Base-by-base conservation (phyloP, 2,888 invertebrate genomes). In the Acrobasis suavella region DNA sequence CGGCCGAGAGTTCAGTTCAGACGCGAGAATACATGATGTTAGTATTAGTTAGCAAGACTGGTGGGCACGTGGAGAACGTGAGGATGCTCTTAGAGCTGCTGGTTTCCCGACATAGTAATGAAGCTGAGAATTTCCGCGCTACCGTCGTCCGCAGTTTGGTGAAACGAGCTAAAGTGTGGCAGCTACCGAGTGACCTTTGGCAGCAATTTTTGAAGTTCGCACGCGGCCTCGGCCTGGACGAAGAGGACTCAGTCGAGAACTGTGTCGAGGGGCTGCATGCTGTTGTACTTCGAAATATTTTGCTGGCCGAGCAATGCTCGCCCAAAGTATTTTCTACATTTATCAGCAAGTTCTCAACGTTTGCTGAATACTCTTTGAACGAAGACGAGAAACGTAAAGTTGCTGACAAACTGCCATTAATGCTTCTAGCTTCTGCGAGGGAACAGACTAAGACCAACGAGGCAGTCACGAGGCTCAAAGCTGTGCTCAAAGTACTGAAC, bases 11-110 rank as follows among this genome's bases (percentile, higher is more conserved):
- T 56, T 75, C 78, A 2, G 65, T 75, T 0, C 77, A 87, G 50
- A 81, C 80, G 17, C 73, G 89, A 14, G 78, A 85, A 49, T 82
- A 77, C 60, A 87, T 90, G 69, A 74, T 89, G 63, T 70, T 88
- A 2, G 87, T 89, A 3, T 73, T 90, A 37, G 80, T 89, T 0
- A 89, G 88, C 65, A 90, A 89, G 65, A 85, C 75, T 32, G 88
- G 86, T 3, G 83, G 85, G 0, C 73, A 77, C 32, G 67, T 66
- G 8, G 79, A 79, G 2, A 72, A 77, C 51, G 69, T 87, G 1
- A 73, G 77, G 5, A 70, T 75, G 32, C 65, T 89, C 17, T 63
- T 89, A 50, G 71, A 76, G 50, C 69, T 75, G 15, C 58, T 89
- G 0, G 71, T 81, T 10, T 67, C 72, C 16, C 74, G 70, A 49